These are phyloP conservation scores for Philaenus spumarius DNA, from an alignment of 1,140 invertebrate genomes.

Conservation along the genomic window DNA sequence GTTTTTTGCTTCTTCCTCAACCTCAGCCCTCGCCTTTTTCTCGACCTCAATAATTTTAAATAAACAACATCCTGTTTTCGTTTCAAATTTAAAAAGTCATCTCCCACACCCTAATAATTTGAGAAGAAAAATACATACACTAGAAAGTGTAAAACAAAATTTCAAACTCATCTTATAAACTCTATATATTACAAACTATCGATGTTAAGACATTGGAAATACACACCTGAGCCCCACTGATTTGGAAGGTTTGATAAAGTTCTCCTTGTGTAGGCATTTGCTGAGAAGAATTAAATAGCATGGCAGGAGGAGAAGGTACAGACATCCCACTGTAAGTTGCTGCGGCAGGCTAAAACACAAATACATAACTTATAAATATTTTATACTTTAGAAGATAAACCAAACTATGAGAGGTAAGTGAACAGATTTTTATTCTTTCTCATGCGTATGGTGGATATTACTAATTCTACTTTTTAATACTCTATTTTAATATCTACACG, in stretches of 20 bases:
- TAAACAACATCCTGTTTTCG: no score
- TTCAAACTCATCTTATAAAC: no score
- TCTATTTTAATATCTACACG: no score
- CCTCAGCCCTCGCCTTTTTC: not conserved
- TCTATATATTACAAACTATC: not conserved
- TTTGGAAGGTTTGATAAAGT: constrained; percentile 45
- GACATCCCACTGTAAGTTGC: constrained; percentile 67
- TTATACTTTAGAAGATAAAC: no score
- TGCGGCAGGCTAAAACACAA: constrained; percentile 14
- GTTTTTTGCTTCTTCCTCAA: no score
- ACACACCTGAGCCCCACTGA: constrained; percentile 15
- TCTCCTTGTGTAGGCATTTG: constrained; percentile 68
- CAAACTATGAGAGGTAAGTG: no score
- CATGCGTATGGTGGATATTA: no score
- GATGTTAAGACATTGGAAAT: not conserved
- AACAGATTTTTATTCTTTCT: no score
- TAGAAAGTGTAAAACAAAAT: not conserved
- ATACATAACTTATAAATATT: no score
- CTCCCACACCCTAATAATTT: not conserved
- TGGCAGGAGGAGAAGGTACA: constrained; percentile 72
- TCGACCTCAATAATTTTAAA: not conserved
- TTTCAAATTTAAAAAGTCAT: not conserved
- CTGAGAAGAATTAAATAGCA: constrained; percentile 64
- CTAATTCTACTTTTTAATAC: no score
- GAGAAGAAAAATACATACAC: not conserved